A percentile compares a stretch with the other conserved stretches of the same genome.
Conservation (phyloP, 1,140 invertebrate species). For the Patella vulgata region DNA sequence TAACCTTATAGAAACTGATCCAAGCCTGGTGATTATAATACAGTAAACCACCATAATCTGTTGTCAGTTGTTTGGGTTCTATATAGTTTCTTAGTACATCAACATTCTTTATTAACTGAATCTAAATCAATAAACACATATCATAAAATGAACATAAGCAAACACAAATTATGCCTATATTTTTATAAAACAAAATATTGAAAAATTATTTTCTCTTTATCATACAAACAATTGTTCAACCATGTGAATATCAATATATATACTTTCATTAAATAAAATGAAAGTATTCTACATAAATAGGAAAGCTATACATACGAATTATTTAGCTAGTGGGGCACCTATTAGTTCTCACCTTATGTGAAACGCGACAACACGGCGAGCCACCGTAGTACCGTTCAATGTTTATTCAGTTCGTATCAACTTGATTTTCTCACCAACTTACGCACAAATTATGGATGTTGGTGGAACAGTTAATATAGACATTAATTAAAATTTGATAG, state of each 20-base stretch:
- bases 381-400: too few relatives aligned
- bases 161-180: not conserved
- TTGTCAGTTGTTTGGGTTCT: conserved; percentile 40
- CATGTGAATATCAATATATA: not conserved
- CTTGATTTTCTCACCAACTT: too few relatives aligned
- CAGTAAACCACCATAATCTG: conserved; percentile 42
- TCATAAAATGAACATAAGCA: not conserved
- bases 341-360: too few relatives aligned
- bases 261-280: not conserved
- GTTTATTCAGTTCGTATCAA: too few relatives aligned
- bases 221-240: not conserved
- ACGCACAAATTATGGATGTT: too few relatives aligned
- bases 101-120: conserved; percentile 30
- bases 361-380: too few relatives aligned
- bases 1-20: conserved; percentile 41
- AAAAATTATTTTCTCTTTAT: not conserved
- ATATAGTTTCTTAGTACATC: conserved; percentile 40
- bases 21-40: conserved; percentile 41
- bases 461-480: too few relatives aligned
- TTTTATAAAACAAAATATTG: not conserved
- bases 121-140: conserved; percentile 18
- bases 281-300: conserved; percentile 2
- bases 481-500: too few relatives aligned
- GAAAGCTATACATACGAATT: too few relatives aligned
- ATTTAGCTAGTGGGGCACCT: too few relatives aligned